Conservation (phyloP, 2,113 vertebrate species). For the Syngnathoides biaculeatus region DNA sequence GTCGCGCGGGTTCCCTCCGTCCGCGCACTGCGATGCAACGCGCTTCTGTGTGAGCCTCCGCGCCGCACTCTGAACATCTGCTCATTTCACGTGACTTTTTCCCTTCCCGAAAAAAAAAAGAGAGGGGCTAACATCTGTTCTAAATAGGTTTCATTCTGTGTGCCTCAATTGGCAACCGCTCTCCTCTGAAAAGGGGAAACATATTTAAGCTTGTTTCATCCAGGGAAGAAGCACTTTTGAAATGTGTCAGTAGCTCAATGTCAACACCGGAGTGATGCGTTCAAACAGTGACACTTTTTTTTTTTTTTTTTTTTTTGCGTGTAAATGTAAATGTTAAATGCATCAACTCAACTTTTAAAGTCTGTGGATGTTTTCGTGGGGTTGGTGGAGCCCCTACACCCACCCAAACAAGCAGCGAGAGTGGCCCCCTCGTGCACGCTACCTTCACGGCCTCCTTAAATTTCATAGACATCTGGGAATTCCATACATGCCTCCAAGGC, state of each 20-base stretch:
- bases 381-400: neutral
- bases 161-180: slow-evolving; percentile 78
- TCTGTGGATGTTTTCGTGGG: slow-evolving; percentile 3
- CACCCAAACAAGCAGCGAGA: slow-evolving; percentile 26
- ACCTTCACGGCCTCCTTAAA: slow-evolving; percentile 84
- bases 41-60: slow-evolving; percentile 46
- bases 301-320: no score
- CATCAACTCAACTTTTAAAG: neutral
- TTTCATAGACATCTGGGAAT: slow-evolving; percentile 97
- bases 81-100: slow-evolving; percentile 85
- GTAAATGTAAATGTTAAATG: neutral
- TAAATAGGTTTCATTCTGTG: slow-evolving; percentile 87
- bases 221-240: neutral
- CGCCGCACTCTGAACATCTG: slow-evolving; percentile 77
- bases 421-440: slow-evolving; percentile 13
- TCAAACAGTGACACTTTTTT: neutral
- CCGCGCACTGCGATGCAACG: slow-evolving; percentile 60
- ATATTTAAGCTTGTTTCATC: slow-evolving; percentile 20
- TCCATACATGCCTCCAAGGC: slow-evolving; percentile 88
- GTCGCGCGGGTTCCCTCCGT: slow-evolving; percentile 28
- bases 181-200: slow-evolving; percentile 44
- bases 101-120: slow-evolving; percentile 21
- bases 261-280: neutral
- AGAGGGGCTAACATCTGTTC: slow-evolving; percentile 84
- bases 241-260: neutral